Evolutionary conservation across 2,888 invertebrate species (phyloP).

Genomic region (Zaprionus lineosus): DNA sequence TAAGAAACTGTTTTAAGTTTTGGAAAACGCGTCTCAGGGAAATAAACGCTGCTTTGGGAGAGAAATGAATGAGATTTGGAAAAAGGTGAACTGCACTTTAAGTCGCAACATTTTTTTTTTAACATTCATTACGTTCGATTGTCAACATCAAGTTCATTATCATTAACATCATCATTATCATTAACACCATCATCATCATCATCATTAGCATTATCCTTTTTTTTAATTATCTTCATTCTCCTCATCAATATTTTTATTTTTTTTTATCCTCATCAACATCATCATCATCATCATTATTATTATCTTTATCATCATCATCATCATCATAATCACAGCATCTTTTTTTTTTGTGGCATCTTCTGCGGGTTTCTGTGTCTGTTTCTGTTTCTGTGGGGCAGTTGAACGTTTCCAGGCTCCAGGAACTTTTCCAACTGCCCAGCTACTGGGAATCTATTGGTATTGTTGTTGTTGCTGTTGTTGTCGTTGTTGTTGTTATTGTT

Average conservation of each 20-base stretch:
- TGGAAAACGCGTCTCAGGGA: no score
- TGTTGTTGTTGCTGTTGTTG: conserved; percentile 21
- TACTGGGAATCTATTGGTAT: not conserved
- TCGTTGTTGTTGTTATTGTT: conserved; percentile 2
- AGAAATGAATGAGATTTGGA: not conserved
- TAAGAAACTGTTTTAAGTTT: not conserved
- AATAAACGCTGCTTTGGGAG: no score
- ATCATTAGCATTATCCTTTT: not conserved
- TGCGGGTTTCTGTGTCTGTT: no score
- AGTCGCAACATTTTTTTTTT: conserved; percentile 5
- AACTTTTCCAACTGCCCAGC: conserved; percentile 21
- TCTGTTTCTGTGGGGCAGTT: conserved; percentile 14
- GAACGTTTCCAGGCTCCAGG: not conserved
- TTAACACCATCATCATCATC: conserved; percentile 8
- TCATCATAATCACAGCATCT: conserved; percentile 50
- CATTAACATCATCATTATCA: no score
- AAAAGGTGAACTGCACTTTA: conserved; percentile 6
- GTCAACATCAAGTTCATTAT: conserved; percentile 20
- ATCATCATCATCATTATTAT: no score
- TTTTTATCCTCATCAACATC: no score
- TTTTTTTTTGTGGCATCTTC: conserved; percentile 29
- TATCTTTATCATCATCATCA: no score
- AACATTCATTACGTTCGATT: conserved; percentile 50
- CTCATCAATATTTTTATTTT: not conserved
- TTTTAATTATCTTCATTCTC: no score